Evolutionary conservation across 2,113 vertebrate species (phyloP).

Genomic region (Acrocephalus arundinaceus): DNA sequence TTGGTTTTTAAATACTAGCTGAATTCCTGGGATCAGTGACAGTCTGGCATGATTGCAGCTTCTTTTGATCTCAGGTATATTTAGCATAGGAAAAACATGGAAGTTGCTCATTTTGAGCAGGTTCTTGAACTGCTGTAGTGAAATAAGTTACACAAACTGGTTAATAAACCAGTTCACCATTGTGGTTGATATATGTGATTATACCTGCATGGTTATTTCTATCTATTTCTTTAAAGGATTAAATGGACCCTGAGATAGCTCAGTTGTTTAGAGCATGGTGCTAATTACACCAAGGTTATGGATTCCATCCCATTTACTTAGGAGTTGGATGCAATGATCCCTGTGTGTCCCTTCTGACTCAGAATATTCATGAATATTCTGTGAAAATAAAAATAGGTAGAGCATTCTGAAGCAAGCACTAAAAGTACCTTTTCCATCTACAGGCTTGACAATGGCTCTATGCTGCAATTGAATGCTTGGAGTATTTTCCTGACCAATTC

Average conservation of each 20-base stretch:
- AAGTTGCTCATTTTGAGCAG: not conserved
- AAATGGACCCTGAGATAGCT: not conserved
- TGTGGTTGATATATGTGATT: not conserved
- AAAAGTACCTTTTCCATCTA: constrained; percentile 7
- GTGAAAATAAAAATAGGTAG: not conserved
- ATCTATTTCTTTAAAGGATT: not conserved
- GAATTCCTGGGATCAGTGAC: not conserved
- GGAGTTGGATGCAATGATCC: not conserved
- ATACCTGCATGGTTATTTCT: not conserved
- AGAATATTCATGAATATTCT: not conserved
- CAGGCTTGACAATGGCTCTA: constrained; percentile 83
- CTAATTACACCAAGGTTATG: not conserved
- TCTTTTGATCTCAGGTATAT: not conserved
- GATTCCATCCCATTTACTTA: not conserved
- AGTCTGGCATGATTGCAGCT: not conserved
- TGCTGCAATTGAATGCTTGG: constrained; percentile 83
- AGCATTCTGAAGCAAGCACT: not conserved
- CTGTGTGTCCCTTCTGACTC: not conserved
- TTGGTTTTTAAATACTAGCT: not conserved
- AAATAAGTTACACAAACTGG: not conserved
- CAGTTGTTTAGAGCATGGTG: not conserved
- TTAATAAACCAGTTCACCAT: not conserved
- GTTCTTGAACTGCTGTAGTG: not conserved
- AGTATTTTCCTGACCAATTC: constrained; percentile 86
- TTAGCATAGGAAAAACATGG: not conserved